Base-by-base conservation (phyloP, 2,113 vertebrate genomes). In the Eudyptes chrysolophus region DNA sequence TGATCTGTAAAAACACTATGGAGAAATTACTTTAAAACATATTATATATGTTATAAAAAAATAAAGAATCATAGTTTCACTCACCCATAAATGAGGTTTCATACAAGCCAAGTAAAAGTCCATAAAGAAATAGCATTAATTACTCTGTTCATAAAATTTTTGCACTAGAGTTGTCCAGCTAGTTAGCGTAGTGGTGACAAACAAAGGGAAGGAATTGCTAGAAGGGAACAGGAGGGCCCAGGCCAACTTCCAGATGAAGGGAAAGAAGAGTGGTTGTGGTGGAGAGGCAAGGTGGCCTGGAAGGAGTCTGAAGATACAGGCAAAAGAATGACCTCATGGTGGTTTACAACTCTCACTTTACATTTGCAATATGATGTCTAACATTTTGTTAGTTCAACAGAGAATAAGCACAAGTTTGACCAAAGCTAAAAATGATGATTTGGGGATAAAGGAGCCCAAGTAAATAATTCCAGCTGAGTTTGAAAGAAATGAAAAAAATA, bases 1-100 rank as follows among this genome's bases (percentile, higher is more conserved):
- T 71, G 78, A 51, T 72, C 92, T 96, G 75, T 4, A 34, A 86
- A 96, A 98, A 76, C 85, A 80, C 98, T 98, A 52, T 25, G 11
- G 30, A 85, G 27, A 92, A 80, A 91, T 68, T 22, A 68, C 11
- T 89, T 88, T 44, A 71, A 62, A 87, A 69, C 11, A 36, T 48
- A n/a, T 21, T 16, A 34, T 57, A 7, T 18, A 19, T 34, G 4
- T 29, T 72, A 17, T 26, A 74, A 70, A 48, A 46, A 86, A 74
- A 38, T 29, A n/a, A 36, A 62, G 25, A 68, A 51, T 49, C 21
- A 16, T 18, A n/a, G 18, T 9, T 7, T 85, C 5, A 0, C 8
- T 66, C 22, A 71, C 16, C 46, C 5, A 24, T 57, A 87, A 90
- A 38, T 55, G 34, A 92, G 6, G 5, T 89, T 89, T 90, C 24